Percentiles rank a stretch among this genome's conserved stretches.
phyloP scores from a whole-genome alignment of 1,140 invertebrate species.

The Chironomus tepperi region DNA sequence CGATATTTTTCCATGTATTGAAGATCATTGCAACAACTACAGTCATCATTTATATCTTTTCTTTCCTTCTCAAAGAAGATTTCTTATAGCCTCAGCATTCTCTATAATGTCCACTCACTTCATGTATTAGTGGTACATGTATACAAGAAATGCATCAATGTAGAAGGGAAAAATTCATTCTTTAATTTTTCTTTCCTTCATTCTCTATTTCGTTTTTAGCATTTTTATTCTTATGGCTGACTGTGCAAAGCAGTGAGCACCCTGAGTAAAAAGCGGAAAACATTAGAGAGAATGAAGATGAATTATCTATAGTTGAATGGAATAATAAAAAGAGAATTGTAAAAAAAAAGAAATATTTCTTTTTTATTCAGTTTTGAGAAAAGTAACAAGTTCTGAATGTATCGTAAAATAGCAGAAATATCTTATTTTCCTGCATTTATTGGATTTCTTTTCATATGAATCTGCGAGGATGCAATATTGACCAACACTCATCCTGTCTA shows the following conservation, averaged over 20 bases:
- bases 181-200: neutral
- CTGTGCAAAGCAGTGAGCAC: neutral
- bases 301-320: slow-evolving; percentile 11
- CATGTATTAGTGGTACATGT: neutral
- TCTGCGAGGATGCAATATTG: too few relatives aligned
- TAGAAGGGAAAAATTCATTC: neutral
- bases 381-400: neutral
- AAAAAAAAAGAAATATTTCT: slow-evolving; percentile 2
- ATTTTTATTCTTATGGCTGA: neutral
- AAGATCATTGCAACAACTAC: slow-evolving; percentile 16
- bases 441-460: too few relatives aligned
- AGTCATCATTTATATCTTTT: neutral
- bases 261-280: slow-evolving; percentile 11
- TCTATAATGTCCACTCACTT: neutral
- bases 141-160: neutral
- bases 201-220: neutral
- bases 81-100: neutral
- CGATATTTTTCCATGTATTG: neutral
- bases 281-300: slow-evolving; percentile 18
- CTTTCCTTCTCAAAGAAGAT: neutral
- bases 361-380: neutral
- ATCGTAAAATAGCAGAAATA: too few relatives aligned
- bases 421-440: too few relatives aligned
- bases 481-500: too few relatives aligned
- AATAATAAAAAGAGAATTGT: neutral